Evolutionary conservation across 1,140 invertebrate genomes (phyloP), one percentile per base, ranked within the genome.

Genomic region (fruit fly (Drosophila melanogaster)): DNA sequence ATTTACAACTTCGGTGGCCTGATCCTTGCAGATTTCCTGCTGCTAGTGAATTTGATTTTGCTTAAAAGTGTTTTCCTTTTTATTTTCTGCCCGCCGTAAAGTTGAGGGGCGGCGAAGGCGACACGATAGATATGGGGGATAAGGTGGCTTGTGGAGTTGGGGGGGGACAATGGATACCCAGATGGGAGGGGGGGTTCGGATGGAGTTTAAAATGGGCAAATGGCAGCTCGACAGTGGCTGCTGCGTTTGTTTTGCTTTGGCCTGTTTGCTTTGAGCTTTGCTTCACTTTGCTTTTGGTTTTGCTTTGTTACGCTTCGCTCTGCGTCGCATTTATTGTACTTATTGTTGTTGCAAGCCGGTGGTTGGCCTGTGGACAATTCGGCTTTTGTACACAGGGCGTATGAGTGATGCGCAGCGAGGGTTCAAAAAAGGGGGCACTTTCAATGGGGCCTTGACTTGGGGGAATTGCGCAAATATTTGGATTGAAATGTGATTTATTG

Each of bases 41-140:
- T 65, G 56, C 50, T 67, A 78, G 75, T 79, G 71, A 87, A 79
- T 87, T 83, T 87, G 84, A 89, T 87, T 89, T 89, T 69, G 66
- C 83, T 79, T 87, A 81, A 78, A 87, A 66, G 75, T 76, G 73
- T 74, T 59, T 75, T 62, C 50, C 61, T 57, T 57, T 64, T 44
- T 55, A 51, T 77, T 54, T 71, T 54, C 40, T 55, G 47, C 61
- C 55, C 55, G n/a, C 12, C 55, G 17, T 41, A 46, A 24, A 53
- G 41, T 53, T 0, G 14, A 3, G 10, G 24, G n/a, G n/a, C n/a
- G 44, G 2, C 3, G 35, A 37, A 19, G 15, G 15, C 6, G 15
- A 15, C 6, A 15, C 15, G 41, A 6, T 40, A 7, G n/a, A 43
- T 55, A 14, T 75, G 46, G 35, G 30, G 30, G 47, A 50, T 56